These are phyloP conservation scores for Pristionchus entomophagus DNA, from an alignment of 2,888 invertebrate species.

Conservation along the genomic window DNA sequence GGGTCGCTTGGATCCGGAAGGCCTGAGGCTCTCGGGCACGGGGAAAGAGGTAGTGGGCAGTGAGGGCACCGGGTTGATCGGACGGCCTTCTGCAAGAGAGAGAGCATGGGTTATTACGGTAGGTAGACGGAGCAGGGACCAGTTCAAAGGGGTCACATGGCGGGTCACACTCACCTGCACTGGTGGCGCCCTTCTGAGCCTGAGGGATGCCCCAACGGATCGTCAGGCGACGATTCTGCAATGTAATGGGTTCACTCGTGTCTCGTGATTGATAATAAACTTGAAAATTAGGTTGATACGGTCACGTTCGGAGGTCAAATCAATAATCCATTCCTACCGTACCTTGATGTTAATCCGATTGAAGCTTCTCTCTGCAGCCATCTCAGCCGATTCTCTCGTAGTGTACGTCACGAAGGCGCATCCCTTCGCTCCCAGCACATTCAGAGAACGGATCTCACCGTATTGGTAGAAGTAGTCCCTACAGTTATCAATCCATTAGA, in stretches of 20 bases:
- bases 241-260: neutral
- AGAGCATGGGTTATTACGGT: neutral
- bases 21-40: slow-evolving; percentile 33
- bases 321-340: neutral
- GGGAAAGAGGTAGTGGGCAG: slow-evolving; percentile 56
- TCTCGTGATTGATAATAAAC: neutral
- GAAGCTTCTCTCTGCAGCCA: slow-evolving; percentile 89
- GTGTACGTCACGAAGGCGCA: slow-evolving; percentile 98
- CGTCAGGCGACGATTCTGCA: slow-evolving; percentile 87
- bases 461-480: slow-evolving; percentile 98
- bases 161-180: slow-evolving; percentile 17
- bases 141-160: neutral
- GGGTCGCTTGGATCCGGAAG: slow-evolving; percentile 38
- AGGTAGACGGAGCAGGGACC: neutral
- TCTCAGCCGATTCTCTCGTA: slow-evolving; percentile 89
- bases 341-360: slow-evolving; percentile 88
- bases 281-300: too few species aligned
- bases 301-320: neutral
- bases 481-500: slow-evolving; percentile 51
- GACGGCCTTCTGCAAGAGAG: slow-evolving; percentile 48
- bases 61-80: slow-evolving; percentile 70
- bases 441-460: slow-evolving; percentile 95
- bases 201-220: slow-evolving; percentile 99
- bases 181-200: slow-evolving; percentile 79
- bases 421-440: slow-evolving; percentile 89